These are phyloP conservation scores for Pygathrix nemaeus DNA, from an alignment of 2,113 vertebrate species.

Conservation along the genomic window DNA sequence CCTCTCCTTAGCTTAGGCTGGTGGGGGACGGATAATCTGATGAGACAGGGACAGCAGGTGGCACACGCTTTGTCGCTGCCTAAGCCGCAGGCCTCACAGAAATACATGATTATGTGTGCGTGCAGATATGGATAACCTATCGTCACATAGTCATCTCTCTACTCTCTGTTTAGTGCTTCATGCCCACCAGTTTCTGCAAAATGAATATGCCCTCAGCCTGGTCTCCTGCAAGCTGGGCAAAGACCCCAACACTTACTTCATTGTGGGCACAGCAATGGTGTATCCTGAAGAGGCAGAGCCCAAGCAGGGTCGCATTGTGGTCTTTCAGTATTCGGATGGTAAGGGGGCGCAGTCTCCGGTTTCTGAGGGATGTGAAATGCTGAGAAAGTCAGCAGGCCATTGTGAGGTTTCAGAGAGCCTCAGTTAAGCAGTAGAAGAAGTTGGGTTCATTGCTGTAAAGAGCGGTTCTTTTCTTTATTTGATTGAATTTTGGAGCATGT, in stretches of 20 bases:
- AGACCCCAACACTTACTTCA: slow-evolving; percentile 96
- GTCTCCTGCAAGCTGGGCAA: slow-evolving; percentile 97
- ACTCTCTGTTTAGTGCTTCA: slow-evolving; percentile 89
- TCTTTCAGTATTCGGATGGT: slow-evolving; percentile 99
- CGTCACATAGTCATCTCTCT: not conserved
- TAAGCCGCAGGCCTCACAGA: not conserved
- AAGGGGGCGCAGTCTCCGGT: slow-evolving; percentile 42
- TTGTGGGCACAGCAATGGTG: slow-evolving; percentile 98
- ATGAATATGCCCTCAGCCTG: slow-evolving; percentile 96
- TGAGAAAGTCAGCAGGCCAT: not conserved
- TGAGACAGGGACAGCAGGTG: not conserved
- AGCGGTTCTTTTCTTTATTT: not conserved
- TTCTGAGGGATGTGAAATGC: not conserved
- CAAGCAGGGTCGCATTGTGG: slow-evolving; percentile 97
- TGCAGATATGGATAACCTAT: accelerated
- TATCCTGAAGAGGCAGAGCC: slow-evolving; percentile 98
- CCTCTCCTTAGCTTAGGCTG: not conserved
- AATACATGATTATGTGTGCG: accelerated
- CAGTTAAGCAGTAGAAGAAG: not conserved
- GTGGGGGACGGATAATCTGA: not conserved
- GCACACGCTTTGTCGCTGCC: accelerated
- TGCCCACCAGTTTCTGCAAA: slow-evolving; percentile 98
- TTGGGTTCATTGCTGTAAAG: not conserved
- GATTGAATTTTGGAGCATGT: not conserved
- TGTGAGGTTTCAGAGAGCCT: not conserved